Conservation (phyloP, 1,140 invertebrate species). For the Dolichoris vasculosae region DNA sequence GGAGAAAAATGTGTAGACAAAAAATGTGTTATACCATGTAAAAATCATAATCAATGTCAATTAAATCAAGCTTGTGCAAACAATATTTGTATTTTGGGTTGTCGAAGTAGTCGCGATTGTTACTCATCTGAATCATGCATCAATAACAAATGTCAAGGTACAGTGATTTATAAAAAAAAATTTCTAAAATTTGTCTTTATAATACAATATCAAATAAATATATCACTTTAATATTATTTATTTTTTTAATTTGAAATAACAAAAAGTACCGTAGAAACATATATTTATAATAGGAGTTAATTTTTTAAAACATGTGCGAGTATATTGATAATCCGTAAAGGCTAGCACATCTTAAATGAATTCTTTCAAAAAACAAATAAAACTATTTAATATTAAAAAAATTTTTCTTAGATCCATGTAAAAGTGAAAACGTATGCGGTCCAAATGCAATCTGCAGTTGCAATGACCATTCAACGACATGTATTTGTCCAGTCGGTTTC, state of each 20-base stretch:
- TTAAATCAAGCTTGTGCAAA: constrained; percentile 85
- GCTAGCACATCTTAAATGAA: neutral
- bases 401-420: constrained; percentile 81
- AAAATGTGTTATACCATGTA: constrained; percentile 85
- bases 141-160: constrained; percentile 85
- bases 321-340: neutral
- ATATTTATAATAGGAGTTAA: too few species aligned
- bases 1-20: constrained; percentile 87
- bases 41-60: constrained; percentile 86
- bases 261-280: too few species aligned
- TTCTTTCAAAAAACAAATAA: too few species aligned
- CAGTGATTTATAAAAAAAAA: too few species aligned
- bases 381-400: neutral
- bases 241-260: too few species aligned
- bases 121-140: constrained; percentile 84
- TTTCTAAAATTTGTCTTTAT: too few species aligned
- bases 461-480: constrained; percentile 81
- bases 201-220: too few species aligned
- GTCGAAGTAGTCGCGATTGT: constrained; percentile 88
- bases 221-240: too few species aligned
- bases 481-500: constrained; percentile 88
- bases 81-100: constrained; percentile 87
- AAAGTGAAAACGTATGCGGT: constrained; percentile 84
- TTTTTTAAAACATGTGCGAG: too few species aligned
- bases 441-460: constrained; percentile 88